Base-by-base conservation (phyloP, 2,797 vertebrate species). In the Rhinichthys osculus region DNA sequence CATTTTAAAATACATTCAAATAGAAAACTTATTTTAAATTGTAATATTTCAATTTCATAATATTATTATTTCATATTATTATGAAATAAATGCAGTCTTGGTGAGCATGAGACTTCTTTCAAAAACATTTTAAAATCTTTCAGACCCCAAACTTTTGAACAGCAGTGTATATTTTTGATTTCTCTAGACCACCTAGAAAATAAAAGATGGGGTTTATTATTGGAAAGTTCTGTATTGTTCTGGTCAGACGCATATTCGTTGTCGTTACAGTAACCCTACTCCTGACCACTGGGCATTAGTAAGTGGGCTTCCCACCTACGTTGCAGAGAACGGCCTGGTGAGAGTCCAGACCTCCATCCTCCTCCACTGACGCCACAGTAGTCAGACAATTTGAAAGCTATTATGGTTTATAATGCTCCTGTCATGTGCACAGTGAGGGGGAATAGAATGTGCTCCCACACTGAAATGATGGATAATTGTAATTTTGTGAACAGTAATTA, bases 301-400 rank as follows among this genome's bases (percentile, higher is more conserved):
- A 52, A 97, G 96, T 16, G 96, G 97, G 33, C 93, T 98, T 64
- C 97, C 97, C 7, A 95, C 94, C 6, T 98, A 97, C 0, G 97
- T 98, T 13, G 97, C 97, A 23, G 96, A 98, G 91, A 96, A 92
- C 0, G 96, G 96, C 77, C 95, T 98, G 96, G 97, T 98, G 84
- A 96, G 96, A 92, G 88, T 74, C 64, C 83, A 84, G 54, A 81
- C 77, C 33, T 84, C 80, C 67, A 38, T 85, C n/a, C 64, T 87
- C 35, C 50, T 78, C 21, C 59, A 80, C 21, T 78, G 57, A 27
- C 30, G 27, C 80, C 66, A 84, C 74, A 50, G 19, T 33, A 70
- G 88, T 90, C 90, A 85, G 80, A 90, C 14, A 84, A 90, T 85
- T 90, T 88, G 88, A 66, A 88, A 87, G 11, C 77, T 88, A 91